phyloP scores from a whole-genome alignment of 2,888 invertebrate species.

The Thumatha senex region DNA sequence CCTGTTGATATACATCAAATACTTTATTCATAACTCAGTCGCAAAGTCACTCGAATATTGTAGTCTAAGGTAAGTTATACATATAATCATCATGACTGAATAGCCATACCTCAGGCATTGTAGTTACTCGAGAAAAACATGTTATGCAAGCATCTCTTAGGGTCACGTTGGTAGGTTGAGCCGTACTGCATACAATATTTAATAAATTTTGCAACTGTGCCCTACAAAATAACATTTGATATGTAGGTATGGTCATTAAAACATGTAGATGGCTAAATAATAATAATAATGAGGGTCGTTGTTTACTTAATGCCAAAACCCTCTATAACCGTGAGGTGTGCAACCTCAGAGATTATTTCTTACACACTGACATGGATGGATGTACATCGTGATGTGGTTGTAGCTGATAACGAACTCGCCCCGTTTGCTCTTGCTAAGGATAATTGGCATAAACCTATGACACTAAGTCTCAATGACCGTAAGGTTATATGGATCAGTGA shows the following conservation, averaged over 20 bases:
- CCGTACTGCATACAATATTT: constrained; percentile 85
- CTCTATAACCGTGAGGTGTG: no score
- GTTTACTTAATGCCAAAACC: no score
- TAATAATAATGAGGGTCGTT: background rate
- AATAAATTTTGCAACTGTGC: constrained; percentile 77
- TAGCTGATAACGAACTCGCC: no score
- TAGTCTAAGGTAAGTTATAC: background rate
- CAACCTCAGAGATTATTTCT: no score
- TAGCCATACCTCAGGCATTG: constrained; percentile 66
- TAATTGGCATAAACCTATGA: no score
- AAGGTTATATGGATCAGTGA: no score
- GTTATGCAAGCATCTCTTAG: constrained; percentile 85
- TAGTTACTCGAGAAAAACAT: constrained; percentile 84
- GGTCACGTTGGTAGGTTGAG: constrained; percentile 84
- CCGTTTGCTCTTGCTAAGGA: no score
- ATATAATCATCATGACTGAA: background rate
- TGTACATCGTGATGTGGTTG: no score
- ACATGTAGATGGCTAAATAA: background rate
- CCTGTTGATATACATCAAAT: constrained; percentile 51
- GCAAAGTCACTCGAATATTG: background rate
- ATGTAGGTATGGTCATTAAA: no score
- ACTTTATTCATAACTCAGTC: background rate
- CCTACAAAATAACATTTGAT: constrained; percentile 41
- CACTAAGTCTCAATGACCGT: no score
- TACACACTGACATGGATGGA: no score